Conservation (phyloP, 2,113 vertebrate genomes). For the Chionodraco myersi region DNA sequence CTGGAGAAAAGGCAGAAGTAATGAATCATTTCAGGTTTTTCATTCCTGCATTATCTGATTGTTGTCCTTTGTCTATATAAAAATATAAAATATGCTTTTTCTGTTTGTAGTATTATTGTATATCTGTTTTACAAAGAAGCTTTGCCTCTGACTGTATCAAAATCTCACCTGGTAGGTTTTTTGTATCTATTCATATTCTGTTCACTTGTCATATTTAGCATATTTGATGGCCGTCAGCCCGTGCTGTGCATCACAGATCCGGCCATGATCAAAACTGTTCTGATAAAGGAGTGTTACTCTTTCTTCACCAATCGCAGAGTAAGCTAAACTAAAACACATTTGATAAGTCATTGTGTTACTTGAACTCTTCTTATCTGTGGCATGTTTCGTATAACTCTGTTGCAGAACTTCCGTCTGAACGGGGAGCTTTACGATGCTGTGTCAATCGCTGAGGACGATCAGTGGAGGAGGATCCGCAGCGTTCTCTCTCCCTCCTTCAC, state of each 20-base stretch:
- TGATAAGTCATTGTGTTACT: neutral
- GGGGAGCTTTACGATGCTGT: conserved; percentile 71
- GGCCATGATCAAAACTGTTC: conserved; percentile 74
- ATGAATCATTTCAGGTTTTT: no score
- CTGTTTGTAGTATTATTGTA: neutral
- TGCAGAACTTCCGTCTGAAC: conserved; percentile 64
- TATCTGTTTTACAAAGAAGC: neutral
- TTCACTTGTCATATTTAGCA: conserved; percentile 51
- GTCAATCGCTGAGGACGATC: conserved; percentile 81
- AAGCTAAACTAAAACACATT: neutral
- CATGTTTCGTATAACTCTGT: neutral
- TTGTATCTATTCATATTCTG: neutral
- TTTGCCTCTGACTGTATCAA: neutral
- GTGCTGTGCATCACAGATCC: conserved; percentile 76
- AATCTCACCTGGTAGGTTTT: neutral
- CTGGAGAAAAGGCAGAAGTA: no score
- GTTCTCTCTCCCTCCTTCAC: conserved; percentile 89
- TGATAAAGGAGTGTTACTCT: conserved; percentile 82
- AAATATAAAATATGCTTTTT: neutral
- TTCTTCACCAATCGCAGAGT: conserved; percentile 79
- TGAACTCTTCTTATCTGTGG: neutral
- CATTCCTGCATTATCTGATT: neutral
- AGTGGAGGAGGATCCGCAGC: conserved; percentile 86
- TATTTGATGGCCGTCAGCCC: conserved; percentile 81
- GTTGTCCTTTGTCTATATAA: neutral